These are phyloP conservation scores for Chrysina gloriosa DNA, from an alignment of 2,888 invertebrate species.

Conservation along the genomic window DNA sequence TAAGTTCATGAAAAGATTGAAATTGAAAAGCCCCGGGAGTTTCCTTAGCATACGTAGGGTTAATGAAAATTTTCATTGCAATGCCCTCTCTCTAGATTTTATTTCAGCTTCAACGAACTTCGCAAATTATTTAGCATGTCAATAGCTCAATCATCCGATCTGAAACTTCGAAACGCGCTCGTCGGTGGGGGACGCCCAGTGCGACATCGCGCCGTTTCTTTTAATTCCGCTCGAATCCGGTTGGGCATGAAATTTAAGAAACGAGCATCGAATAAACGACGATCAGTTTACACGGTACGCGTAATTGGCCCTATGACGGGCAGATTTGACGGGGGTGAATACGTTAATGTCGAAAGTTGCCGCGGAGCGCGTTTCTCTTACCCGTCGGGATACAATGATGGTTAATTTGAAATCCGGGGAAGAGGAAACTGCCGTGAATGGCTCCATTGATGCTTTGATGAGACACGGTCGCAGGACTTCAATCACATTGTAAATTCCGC, in stretches of 20 bases:
- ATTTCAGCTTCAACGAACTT: neutral
- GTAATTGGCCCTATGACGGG: slow-evolving; percentile 36
- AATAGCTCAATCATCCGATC: slow-evolving; percentile 16
- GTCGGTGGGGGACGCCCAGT: neutral
- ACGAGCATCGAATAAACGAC: slow-evolving; percentile 50
- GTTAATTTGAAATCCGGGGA: slow-evolving; percentile 62
- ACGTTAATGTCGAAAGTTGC: slow-evolving; percentile 44
- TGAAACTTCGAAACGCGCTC: neutral
- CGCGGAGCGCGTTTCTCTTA: neutral
- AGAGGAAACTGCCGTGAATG: slow-evolving; percentile 55
- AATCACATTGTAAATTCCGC: slow-evolving; percentile 65
- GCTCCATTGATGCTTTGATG: slow-evolving; percentile 58
- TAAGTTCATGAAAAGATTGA: no score
- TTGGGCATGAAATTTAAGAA: slow-evolving; percentile 42
- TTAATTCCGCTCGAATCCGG: slow-evolving; percentile 18
- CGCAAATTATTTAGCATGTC: slow-evolving; percentile 3
- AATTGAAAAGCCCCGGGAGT: no score
- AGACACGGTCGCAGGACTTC: slow-evolving; percentile 59
- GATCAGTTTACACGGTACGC: slow-evolving; percentile 50
- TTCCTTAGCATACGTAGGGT: no score
- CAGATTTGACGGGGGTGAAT: slow-evolving; percentile 36
- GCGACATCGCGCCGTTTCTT: neutral
- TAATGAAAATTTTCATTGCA: neutral
- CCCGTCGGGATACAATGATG: slow-evolving; percentile 59
- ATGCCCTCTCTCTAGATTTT: neutral